Percentiles rank a stretch among this genome's conserved stretches.
phyloP scores from a whole-genome alignment of 2,113 vertebrate species.

The Protobothrops flavoviridis region DNA sequence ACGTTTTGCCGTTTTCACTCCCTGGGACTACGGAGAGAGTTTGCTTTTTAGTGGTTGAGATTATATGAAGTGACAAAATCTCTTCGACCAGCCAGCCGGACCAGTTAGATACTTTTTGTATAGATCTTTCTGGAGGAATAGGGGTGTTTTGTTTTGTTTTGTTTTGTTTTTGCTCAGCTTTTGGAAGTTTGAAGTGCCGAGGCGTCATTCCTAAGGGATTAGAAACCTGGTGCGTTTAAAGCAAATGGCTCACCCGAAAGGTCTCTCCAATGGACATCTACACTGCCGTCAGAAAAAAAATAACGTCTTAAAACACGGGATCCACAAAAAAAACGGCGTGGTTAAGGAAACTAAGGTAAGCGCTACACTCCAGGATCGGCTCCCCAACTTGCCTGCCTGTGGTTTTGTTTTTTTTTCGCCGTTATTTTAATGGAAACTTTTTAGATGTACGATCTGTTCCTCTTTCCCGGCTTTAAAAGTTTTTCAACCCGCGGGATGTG shows the following conservation, averaged over 20 bases:
- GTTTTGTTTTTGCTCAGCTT: background rate
- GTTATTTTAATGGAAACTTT: background rate
- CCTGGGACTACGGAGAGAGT: background rate
- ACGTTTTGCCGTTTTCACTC: background rate
- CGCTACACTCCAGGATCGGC: background rate
- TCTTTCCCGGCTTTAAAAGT: background rate
- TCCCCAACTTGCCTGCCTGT: background rate
- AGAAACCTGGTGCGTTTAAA: background rate
- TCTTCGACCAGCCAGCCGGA: background rate
- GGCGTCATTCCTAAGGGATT: background rate
- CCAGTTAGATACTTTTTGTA: background rate
- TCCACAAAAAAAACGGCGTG: conserved; percentile 2
- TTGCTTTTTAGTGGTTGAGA: background rate
- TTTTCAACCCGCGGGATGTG: background rate
- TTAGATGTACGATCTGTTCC: background rate
- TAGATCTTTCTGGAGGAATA: background rate
- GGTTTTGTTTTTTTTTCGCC: background rate
- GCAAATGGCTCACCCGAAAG: background rate
- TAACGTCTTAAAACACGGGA: background rate
- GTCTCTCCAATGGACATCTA: conserved; percentile 10
- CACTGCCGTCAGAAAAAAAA: background rate
- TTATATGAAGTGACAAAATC: background rate
- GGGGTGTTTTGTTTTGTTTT: background rate
- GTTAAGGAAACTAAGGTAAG: conserved; percentile 8
- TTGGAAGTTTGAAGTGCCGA: background rate